Percentiles rank a stretch among this genome's conserved stretches.
Evolutionary conservation across 53 echinoderm and acorn worm species (phyloP).

Genomic region (Holothuria scabra): DNA sequence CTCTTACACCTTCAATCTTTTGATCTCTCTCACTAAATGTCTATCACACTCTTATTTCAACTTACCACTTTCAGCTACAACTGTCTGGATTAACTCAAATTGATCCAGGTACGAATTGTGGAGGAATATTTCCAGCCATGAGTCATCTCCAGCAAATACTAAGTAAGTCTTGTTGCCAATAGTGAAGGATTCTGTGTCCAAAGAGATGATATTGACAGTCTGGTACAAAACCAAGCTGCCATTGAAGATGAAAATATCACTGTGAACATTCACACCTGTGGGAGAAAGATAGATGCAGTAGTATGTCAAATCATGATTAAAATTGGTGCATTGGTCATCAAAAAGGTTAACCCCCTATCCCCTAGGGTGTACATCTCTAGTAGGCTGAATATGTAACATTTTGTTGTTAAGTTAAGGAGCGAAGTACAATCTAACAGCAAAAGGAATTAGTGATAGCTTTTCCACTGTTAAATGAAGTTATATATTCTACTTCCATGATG

Average conservation of each 20-base stretch:
- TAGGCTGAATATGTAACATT: no score
- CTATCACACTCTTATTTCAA: neutral
- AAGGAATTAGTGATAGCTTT: no score
- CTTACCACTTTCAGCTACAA: slow-evolving; percentile 12
- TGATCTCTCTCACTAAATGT: no score
- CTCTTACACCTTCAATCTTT: no score
- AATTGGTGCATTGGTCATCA: no score
- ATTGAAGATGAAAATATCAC: slow-evolving; percentile 30
- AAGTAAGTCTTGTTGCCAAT: slow-evolving; percentile 28
- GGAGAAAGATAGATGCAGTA: neutral
- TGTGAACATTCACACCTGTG: neutral
- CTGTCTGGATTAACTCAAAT: slow-evolving; percentile 13
- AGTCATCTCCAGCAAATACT: slow-evolving; percentile 20
- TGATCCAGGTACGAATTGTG: neutral
- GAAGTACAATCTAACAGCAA: no score
- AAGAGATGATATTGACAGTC: neutral
- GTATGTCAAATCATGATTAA: no score
- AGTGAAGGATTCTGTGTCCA: slow-evolving; percentile 16
- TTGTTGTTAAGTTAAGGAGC: no score
- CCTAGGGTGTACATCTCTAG: no score
- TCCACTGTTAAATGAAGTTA: no score
- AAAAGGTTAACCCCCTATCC: no score
- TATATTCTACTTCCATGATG: no score
- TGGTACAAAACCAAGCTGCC: neutral
- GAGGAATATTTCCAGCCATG: neutral